A percentile compares a stretch with the other conserved stretches of the same genome.
These are phyloP conservation scores for Serrognathus titanus DNA, from an alignment of 2,888 invertebrate genomes.

Conservation along the genomic window DNA sequence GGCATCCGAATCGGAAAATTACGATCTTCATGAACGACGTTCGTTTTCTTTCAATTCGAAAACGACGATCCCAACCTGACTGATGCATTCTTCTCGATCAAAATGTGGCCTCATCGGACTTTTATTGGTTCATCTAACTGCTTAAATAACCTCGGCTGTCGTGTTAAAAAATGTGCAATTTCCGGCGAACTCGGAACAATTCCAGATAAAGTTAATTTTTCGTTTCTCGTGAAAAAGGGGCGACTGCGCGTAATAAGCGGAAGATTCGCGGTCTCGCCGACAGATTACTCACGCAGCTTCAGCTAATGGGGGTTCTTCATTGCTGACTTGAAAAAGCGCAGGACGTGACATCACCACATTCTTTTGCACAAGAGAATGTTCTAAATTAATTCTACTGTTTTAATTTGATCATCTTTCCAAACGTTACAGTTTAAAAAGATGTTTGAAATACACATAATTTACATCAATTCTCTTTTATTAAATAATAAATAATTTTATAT, in stretches of 20 bases:
- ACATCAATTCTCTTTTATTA: too few relatives aligned
- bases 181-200: constrained; percentile 24
- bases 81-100: too few relatives aligned
- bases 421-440: too few relatives aligned
- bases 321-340: neutral
- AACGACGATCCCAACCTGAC: constrained; percentile 6
- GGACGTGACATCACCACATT: constrained; percentile 2
- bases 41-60: constrained; percentile 28
- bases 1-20: constrained; percentile 36
- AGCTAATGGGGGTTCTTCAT: too few relatives aligned
- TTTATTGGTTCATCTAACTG: constrained; percentile 15
- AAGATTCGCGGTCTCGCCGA: constrained; percentile 13
- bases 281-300: constrained; percentile 13
- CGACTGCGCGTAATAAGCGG: constrained; percentile 24
- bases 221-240: constrained; percentile 12
- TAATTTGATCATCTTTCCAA: too few relatives aligned
- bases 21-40: constrained; percentile 32
- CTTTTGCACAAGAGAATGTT: too few relatives aligned
- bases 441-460: too few relatives aligned
- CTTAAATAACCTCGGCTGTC: constrained; percentile 18
- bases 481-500: too few relatives aligned
- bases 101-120: neutral
- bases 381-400: too few relatives aligned
- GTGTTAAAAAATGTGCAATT: constrained; percentile 31
- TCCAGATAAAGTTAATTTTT: constrained; percentile 32